Base-by-base conservation (phyloP, 2,113 vertebrate species). In the Apus apus region DNA sequence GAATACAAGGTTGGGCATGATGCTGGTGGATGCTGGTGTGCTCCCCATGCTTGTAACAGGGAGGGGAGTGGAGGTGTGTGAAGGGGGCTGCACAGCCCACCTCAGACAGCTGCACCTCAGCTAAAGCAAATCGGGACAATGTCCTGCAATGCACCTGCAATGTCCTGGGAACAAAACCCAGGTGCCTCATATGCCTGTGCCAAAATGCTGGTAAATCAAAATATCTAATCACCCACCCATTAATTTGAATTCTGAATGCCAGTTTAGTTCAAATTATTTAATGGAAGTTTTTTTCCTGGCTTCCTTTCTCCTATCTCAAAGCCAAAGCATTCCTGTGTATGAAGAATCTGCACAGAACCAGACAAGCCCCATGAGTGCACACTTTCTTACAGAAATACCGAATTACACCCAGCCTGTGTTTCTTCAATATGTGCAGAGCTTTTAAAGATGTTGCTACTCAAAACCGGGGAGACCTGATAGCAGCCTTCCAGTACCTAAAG, bases 261-360 rank as follows among this genome's bases (percentile, higher is more conserved):
- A 4, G 11, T 60, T 90, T 36, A 38, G 16, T 57, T 71, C 45
- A 60, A 67, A 34, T 34, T 64, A 32, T 45, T 86, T 56, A 21
- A 88, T 80, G 30, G 9, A 68, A 83, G 36, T 6, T 76, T 56
- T 68, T 11, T 20, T 11, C 4, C 21, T 2, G 6, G 4, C 27
- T 90, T 71, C 66, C 38, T 16, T 11, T 43, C 27, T 64, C 23
- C 54, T 53, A 85, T 72, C 57, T 60, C 61, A 45, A n/a, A 36
- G 68, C 65, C 70, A 60, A 13, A 66, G n/a, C 38, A 16, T 26
- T 81, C 53, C 56, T 36, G 20, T 0, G 1, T 18, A 32, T 0
- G 0, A 27, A 56, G 65, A 40, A 20, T 12, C 51, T 5, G 58
- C 27, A 9, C 3, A 3, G 30, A 57, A 51, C 79, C 60, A 40